These are phyloP conservation scores for Eupeodes corollae DNA, from an alignment of 1,140 invertebrate species.

Conservation along the genomic window DNA sequence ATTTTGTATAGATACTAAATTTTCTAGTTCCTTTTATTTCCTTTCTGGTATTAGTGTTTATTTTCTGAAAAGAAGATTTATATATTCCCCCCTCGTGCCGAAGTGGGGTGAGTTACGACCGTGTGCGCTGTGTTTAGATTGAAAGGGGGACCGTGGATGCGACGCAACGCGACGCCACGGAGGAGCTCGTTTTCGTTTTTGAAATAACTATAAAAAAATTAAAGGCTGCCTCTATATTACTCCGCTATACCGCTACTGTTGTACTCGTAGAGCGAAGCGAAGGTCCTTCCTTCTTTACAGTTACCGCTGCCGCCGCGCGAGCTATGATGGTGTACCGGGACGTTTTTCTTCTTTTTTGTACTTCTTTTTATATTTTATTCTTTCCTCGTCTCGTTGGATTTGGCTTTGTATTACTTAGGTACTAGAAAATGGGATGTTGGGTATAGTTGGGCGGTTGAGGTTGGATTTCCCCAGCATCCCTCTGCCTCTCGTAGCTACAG, in stretches of 20 bases:
- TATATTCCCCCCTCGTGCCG: constrained; percentile 18
- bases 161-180: constrained; percentile 1
- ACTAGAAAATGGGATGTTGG: too few relatives aligned
- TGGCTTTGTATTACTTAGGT: too few relatives aligned
- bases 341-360: background rate
- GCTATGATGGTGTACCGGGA: too few relatives aligned
- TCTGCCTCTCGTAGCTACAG: too few relatives aligned
- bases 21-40: constrained; percentile 32
- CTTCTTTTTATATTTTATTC: background rate
- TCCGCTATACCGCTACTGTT: too few relatives aligned
- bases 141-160: background rate
- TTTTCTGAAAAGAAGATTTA: constrained; percentile 34
- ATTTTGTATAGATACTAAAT: constrained; percentile 32
- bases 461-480: too few relatives aligned
- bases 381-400: background rate
- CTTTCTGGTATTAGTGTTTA: constrained; percentile 30
- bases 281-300: too few relatives aligned
- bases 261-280: too few relatives aligned
- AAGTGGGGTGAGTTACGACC: constrained; percentile 10
- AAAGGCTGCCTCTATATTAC: too few relatives aligned
- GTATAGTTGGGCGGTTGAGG: too few relatives aligned
- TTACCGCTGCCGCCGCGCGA: too few relatives aligned
- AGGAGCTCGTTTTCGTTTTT: constrained; percentile 16
- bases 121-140: background rate
- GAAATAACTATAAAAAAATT: too few relatives aligned